phyloP scores from a whole-genome alignment of 2,888 invertebrate genomes.

The Hymenopus coronatus region DNA sequence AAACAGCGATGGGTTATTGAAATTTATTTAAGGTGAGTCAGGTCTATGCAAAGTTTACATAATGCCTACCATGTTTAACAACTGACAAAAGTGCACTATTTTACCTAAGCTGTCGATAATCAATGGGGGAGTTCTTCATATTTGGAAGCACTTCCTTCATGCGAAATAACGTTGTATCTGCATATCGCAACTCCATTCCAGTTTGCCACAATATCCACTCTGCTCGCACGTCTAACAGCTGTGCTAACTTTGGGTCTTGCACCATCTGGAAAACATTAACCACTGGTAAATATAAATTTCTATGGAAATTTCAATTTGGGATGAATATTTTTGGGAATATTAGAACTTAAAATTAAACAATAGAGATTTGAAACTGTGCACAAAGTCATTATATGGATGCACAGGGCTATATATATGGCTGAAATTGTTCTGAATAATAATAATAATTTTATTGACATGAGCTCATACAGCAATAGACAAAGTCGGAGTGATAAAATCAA shows the following conservation, averaged over 20 bases:
- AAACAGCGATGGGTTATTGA: no score
- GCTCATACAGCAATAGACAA: no score
- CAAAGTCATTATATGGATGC: no score
- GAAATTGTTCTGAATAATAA: no score
- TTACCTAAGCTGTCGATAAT: constrained; percentile 53
- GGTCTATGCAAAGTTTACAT: no score
- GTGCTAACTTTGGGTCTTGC: constrained; percentile 50
- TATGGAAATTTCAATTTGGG: neutral
- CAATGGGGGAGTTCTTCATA: constrained; percentile 54
- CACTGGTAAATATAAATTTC: neutral
- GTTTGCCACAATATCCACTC: constrained; percentile 95
- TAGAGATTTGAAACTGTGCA: no score
- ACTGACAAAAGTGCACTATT: neutral
- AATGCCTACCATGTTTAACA: neutral
- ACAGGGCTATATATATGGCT: no score
- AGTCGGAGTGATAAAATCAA: no score
- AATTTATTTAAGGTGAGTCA: no score
- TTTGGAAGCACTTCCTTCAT: constrained; percentile 75
- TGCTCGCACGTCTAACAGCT: constrained; percentile 61
- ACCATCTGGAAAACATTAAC: constrained; percentile 49
- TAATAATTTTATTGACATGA: no score
- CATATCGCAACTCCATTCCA: constrained; percentile 82
- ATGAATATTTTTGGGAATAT: no score
- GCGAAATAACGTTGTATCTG: constrained; percentile 68
- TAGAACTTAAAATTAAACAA: no score